phyloP scores from a whole-genome alignment of 2,888 invertebrate species.

The Andricus quercusramuli region DNA sequence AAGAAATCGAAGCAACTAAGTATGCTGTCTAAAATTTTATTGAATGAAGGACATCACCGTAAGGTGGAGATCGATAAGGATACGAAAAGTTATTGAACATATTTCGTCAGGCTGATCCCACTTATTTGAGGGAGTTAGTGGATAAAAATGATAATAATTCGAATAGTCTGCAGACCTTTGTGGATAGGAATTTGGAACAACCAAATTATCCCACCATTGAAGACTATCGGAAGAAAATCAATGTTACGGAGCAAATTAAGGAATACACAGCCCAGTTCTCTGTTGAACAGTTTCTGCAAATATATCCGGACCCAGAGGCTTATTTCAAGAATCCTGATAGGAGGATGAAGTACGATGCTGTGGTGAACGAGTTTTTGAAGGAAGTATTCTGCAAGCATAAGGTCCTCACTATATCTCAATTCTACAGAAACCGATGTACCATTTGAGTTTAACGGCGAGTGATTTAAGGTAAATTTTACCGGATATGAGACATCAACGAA shows the following conservation, averaged over 20 bases:
- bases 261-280: slow-evolving; percentile 78
- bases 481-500: slow-evolving; percentile 61
- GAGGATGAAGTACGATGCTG: slow-evolving; percentile 46
- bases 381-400: slow-evolving; percentile 53
- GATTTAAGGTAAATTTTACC: slow-evolving; percentile 49
- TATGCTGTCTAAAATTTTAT: slow-evolving; percentile 76
- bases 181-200: slow-evolving; percentile 59
- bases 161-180: slow-evolving; percentile 59
- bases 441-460: slow-evolving; percentile 64
- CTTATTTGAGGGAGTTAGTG: slow-evolving; percentile 60
- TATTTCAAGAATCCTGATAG: slow-evolving; percentile 67
- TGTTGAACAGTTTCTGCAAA: slow-evolving; percentile 76
- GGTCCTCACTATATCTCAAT: too few relatives aligned
- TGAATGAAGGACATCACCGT: slow-evolving; percentile 53
- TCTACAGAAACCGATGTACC: too few relatives aligned
- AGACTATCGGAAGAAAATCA: slow-evolving; percentile 59
- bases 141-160: slow-evolving; percentile 51
- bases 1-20: slow-evolving; percentile 76
- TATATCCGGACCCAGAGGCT: slow-evolving; percentile 77
- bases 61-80: slow-evolving; percentile 47
- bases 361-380: slow-evolving; percentile 62
- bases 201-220: slow-evolving; percentile 64
- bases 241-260: slow-evolving; percentile 72
- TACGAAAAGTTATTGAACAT: slow-evolving; percentile 61
- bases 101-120: slow-evolving; percentile 69